Base-by-base conservation (phyloP, 2,113 vertebrate species). In the Psephotus haematonotus region DNA sequence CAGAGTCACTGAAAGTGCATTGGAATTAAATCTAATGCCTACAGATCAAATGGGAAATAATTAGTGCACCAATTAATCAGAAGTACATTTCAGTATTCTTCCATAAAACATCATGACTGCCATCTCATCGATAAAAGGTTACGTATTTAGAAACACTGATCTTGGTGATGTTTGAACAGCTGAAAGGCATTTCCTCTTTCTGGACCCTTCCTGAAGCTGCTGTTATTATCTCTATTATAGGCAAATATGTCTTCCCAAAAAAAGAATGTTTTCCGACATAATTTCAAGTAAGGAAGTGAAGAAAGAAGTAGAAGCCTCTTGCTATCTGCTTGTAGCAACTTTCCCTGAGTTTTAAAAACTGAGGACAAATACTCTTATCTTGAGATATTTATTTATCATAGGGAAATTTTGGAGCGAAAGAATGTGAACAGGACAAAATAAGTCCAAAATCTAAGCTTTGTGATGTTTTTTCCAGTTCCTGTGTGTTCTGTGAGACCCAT, bases 21-120 rank as follows among this genome's bases (percentile, higher is more conserved):
- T 91, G 68, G 60, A 86, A 83, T 95, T 89, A 90, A 91, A 92
- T 93, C 39, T 92, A 92, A 86, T 91, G 60, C 49, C 53, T 72
- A 62, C 46, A 80, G 67, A 94, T 95, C 89, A 95, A 97, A 96
- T 92, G 65, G 33, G 46, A 93, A 97, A 91, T 94, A 83, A 95
- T 94, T 94, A 89, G 81, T 82, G 46, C 74, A 80, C 62, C 83
- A 94, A 64, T 89, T 89, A 96, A 93, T 97, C 74, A 87, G 79
- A 93, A 93, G 55, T 71, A 44, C 37, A 68, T 94, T 67, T 88
- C 71, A 94, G 87, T 82, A 41, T 57, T 87, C 49, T 79, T 88
- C 68, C 20, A 39, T 11, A 74, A 72, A 85, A 55, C 78, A 59
- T 63, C 53, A 75, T 82, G 86, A 93, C 67, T 89, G 86, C 55